Evolutionary conservation across 2,797 vertebrate genomes (phyloP).

Genomic region (Alcedo quadribrachys): DNA sequence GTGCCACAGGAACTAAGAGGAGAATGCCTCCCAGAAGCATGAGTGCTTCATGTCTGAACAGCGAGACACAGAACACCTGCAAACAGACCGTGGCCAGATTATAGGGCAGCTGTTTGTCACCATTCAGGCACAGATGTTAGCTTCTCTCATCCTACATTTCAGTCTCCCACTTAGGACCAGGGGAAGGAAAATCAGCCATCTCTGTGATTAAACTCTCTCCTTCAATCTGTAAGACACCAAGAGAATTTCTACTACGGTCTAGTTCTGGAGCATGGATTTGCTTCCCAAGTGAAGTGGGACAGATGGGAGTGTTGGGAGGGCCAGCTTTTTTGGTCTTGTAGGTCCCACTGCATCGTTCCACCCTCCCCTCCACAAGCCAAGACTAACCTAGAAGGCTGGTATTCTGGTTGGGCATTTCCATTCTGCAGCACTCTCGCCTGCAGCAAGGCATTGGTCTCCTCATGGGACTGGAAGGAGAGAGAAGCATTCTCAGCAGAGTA

Average conservation of each 20-base stretch:
- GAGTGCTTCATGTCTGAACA: neutral
- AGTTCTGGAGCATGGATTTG: neutral
- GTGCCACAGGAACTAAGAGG: neutral
- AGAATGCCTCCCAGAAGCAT: neutral
- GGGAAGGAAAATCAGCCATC: neutral
- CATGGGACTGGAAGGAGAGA: slow-evolving; percentile 71
- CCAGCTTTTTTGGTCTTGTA: neutral
- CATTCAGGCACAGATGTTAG: neutral
- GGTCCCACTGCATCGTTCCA: neutral
- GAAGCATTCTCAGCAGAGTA: neutral
- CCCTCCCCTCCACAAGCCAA: neutral
- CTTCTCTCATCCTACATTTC: neutral
- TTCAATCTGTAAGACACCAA: rapidly evolving
- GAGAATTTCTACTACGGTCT: neutral
- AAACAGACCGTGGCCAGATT: neutral
- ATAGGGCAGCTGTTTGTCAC: neutral
- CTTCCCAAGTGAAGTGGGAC: neutral
- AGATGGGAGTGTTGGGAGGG: neutral
- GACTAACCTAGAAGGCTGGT: slow-evolving; percentile 82
- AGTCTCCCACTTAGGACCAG: neutral
- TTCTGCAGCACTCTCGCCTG: slow-evolving; percentile 79
- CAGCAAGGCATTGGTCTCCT: slow-evolving; percentile 81
- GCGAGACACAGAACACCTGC: neutral
- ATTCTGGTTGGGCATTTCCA: slow-evolving; percentile 77
- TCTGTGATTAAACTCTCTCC: neutral